A percentile compares a stretch with the other conserved stretches of the same genome.
Evolutionary conservation across 2,113 vertebrate species (phyloP).

Genomic region (Pica pica): DNA sequence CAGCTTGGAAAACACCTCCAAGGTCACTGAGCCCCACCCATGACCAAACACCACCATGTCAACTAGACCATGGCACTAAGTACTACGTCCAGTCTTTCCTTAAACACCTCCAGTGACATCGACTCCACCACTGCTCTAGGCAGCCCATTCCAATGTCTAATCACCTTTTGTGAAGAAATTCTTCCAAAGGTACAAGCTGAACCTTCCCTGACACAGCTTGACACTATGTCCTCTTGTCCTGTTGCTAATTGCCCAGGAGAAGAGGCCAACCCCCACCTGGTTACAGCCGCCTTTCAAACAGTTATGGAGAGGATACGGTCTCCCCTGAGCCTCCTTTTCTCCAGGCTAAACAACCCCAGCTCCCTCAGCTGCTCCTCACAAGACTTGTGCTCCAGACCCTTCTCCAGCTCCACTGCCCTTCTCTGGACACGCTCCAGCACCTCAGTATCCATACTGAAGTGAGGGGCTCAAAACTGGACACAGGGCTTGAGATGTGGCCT

Average conservation of each 20-base stretch:
- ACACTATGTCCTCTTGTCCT: background rate
- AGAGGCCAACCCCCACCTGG: background rate
- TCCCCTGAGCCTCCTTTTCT: background rate
- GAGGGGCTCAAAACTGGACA: background rate
- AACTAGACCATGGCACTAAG: background rate
- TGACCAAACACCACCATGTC: background rate
- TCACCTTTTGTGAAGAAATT: background rate
- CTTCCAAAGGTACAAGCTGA: accelerated
- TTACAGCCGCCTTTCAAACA: background rate
- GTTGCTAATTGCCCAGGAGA: background rate
- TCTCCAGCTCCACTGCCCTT: background rate
- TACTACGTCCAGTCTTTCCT: background rate
- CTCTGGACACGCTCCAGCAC: background rate
- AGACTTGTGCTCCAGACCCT: background rate
- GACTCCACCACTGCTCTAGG: background rate
- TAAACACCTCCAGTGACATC: background rate
- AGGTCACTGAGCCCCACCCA: background rate
- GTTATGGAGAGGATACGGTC: background rate
- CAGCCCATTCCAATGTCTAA: background rate
- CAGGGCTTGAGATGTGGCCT: background rate
- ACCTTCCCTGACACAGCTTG: background rate
- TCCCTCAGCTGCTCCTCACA: background rate
- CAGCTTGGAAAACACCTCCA: background rate
- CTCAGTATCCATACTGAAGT: background rate
- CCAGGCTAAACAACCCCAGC: background rate